Evolutionary conservation across 2,113 vertebrate genomes (phyloP).

Genomic region (Polypterus senegalus): DNA sequence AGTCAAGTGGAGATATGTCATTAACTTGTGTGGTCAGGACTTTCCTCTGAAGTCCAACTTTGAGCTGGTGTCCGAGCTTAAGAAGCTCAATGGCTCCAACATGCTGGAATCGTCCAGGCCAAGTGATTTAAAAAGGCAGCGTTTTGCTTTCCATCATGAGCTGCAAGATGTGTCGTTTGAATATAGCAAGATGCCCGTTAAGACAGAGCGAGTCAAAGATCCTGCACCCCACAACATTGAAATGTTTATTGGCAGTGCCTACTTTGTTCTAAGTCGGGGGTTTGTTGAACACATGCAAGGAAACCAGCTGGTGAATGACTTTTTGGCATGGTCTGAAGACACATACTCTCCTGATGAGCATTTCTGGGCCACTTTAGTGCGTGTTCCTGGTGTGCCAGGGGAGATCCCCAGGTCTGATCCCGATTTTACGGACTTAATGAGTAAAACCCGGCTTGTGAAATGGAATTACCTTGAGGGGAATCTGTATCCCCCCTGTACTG

Average conservation of each 20-base stretch:
- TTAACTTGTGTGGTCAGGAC: constrained; percentile 88
- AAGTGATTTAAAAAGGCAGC: constrained; percentile 59
- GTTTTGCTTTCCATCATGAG: constrained; percentile 66
- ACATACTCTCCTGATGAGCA: constrained; percentile 89
- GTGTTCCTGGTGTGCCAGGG: constrained; percentile 71
- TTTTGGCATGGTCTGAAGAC: constrained; percentile 78
- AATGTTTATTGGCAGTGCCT: constrained; percentile 80
- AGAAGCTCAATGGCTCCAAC: constrained; percentile 60
- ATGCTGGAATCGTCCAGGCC: constrained; percentile 78
- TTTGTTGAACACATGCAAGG: constrained; percentile 54
- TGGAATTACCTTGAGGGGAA: constrained; percentile 72
- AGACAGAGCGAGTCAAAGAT: constrained; percentile 53
- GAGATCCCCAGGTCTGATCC: constrained; percentile 51
- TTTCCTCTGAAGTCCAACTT: constrained; percentile 79
- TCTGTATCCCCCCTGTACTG: constrained; percentile 73
- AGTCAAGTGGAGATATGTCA: constrained; percentile 73
- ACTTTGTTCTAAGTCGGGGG: constrained; percentile 70
- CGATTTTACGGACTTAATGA: constrained; percentile 77
- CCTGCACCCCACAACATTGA: constrained; percentile 65
- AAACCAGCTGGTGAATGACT: constrained; percentile 57
- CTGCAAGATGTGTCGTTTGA: constrained; percentile 59
- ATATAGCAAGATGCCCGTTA: constrained; percentile 56
- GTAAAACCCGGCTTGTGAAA: constrained; percentile 82
- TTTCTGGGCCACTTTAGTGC: constrained; percentile 81
- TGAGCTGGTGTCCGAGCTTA: constrained; percentile 66